Conservation (phyloP, 2,113 vertebrate species). For the Sinocyclocheilus rhinocerous region DNA sequence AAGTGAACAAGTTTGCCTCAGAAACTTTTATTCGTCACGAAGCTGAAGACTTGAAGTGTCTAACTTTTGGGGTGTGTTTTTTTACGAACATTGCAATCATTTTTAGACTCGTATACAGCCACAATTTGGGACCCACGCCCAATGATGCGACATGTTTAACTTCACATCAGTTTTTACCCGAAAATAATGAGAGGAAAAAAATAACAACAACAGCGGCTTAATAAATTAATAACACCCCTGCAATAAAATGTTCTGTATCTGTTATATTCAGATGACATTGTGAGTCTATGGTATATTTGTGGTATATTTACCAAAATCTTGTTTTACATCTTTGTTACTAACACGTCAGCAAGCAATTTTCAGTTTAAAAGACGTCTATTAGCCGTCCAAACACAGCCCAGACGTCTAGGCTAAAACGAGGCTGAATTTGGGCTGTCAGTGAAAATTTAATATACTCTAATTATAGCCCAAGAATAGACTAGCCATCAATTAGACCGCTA, state of each 20-base stretch:
- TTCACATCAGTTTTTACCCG: neutral
- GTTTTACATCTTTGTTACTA: neutral
- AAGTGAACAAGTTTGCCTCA: conserved; percentile 49
- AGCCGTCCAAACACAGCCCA: too few species aligned
- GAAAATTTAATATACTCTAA: too few species aligned
- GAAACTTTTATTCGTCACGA: neutral
- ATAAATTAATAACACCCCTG: neutral
- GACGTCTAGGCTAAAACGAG: too few species aligned
- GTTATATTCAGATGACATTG: neutral
- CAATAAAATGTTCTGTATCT: neutral
- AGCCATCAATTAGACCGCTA: too few species aligned
- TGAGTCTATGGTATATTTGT: too few species aligned
- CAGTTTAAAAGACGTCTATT: too few species aligned
- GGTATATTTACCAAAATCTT: neutral
- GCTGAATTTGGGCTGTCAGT: too few species aligned
- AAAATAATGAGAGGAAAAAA: neutral
- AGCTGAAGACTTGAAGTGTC: neutral
- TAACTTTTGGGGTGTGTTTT: neutral
- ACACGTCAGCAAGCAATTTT: too few species aligned
- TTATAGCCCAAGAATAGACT: too few species aligned
- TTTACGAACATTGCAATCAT: neutral
- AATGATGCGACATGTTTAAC: neutral
- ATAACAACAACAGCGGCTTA: neutral
- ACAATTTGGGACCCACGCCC: conserved; percentile 29
- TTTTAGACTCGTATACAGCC: neutral